Evolutionary conservation across 1,140 invertebrate species (phyloP).

Genomic region (Wasmannia auropunctata): DNA sequence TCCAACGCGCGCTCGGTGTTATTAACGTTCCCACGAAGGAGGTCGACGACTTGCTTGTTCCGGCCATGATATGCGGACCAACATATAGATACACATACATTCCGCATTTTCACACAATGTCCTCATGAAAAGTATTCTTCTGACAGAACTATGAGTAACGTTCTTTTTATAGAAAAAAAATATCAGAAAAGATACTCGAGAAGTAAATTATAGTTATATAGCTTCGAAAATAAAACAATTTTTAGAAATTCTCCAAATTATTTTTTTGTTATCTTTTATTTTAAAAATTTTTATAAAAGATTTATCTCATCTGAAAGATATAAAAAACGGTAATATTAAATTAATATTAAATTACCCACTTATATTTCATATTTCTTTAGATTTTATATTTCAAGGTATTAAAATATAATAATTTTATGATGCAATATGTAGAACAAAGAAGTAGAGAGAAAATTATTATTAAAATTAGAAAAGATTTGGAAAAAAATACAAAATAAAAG

Average conservation of each 20-base stretch:
- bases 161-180: background rate
- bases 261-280: background rate
- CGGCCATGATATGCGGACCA: background rate
- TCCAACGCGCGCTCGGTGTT: background rate
- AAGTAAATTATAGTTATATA: background rate
- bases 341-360: background rate
- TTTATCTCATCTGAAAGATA: too few relatives aligned
- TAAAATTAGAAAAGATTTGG: background rate
- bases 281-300: too few relatives aligned
- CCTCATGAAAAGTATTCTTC: background rate
- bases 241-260: background rate
- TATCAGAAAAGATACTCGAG: background rate
- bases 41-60: conserved; percentile 32
- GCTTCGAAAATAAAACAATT: background rate
- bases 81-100: background rate
- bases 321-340: background rate
- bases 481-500: background rate
- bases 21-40: conserved; percentile 43
- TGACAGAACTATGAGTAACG: background rate
- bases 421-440: background rate
- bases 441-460: background rate
- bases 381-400: background rate
- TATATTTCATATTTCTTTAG: background rate
- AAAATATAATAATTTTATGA: background rate
- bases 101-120: conserved; percentile 38